Conservation (phyloP, 2,888 invertebrate genomes). For the Metellina segmentata region DNA sequence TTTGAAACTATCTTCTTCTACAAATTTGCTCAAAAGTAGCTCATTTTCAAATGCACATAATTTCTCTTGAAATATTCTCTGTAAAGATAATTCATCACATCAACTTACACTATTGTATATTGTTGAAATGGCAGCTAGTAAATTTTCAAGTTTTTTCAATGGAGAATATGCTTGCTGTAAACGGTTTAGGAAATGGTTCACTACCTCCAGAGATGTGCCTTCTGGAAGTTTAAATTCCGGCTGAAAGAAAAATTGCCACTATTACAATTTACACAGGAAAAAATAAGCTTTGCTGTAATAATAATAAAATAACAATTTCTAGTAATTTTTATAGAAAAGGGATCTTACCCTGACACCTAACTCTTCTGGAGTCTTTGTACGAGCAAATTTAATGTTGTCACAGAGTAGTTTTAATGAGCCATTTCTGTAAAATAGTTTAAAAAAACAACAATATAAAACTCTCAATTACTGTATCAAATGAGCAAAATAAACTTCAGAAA, state of each 20-base stretch:
- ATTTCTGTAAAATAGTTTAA: conserved; percentile 42
- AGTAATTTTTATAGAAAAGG: background rate
- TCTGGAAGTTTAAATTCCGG: conserved; percentile 85
- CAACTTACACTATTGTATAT: conserved; percentile 84
- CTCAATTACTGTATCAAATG: too few relatives aligned
- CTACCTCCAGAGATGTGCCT: conserved; percentile 87
- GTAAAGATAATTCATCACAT: background rate
- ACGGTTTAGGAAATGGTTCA: conserved; percentile 87
- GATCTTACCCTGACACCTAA: conserved; percentile 82
- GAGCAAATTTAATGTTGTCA: conserved; percentile 81
- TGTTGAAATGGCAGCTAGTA: conserved; percentile 92
- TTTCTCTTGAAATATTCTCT: background rate
- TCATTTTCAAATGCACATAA: background rate
- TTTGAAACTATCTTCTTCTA: too few relatives aligned
- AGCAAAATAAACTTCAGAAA: too few relatives aligned
- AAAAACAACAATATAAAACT: background rate
- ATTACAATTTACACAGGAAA: background rate
- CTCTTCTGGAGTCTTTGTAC: conserved; percentile 82
- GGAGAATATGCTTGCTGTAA: conserved; percentile 96
- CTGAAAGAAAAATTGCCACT: conserved; percentile 13
- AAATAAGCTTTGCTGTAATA: background rate
- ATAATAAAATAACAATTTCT: background rate
- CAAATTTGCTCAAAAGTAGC: too few relatives aligned
- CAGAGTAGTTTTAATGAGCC: conserved; percentile 81
- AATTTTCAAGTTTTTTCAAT: conserved; percentile 93